Conservation (phyloP, 2,888 invertebrate species). For the Sepiola atlantica region DNA sequence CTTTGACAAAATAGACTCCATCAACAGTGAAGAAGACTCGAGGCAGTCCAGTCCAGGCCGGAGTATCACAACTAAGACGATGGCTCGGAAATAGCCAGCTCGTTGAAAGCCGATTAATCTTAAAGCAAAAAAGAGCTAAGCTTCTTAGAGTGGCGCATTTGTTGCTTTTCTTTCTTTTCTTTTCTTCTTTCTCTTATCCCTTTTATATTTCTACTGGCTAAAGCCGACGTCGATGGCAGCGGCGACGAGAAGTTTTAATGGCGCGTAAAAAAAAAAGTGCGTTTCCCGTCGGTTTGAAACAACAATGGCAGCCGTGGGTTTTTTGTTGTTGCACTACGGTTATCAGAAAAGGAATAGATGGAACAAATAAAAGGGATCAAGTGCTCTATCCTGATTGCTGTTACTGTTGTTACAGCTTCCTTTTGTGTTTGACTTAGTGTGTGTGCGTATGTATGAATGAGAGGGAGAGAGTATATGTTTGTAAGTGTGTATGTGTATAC, state of each 20-base stretch:
- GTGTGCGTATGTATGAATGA: neutral
- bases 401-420: neutral
- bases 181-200: neutral
- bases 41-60: conserved; percentile 22
- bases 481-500: neutral
- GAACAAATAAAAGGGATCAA: neutral
- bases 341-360: neutral
- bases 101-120: neutral
- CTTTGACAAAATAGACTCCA: conserved; percentile 23
- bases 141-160: neutral
- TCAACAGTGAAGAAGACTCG: conserved; percentile 32
- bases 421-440: neutral
- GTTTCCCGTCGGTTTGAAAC: neutral
- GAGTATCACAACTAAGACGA: neutral
- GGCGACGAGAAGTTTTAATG: neutral
- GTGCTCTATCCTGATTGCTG: neutral
- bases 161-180: neutral
- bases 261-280: neutral
- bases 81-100: neutral
- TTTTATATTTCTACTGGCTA: neutral
- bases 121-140: neutral
- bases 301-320: neutral
- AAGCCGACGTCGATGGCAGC: neutral
- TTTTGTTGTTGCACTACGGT: neutral
- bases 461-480: neutral